Evolutionary conservation across 1,140 invertebrate genomes (phyloP), one percentile per base, ranked within the genome.

Genomic region (Hesperophylax magnus): DNA sequence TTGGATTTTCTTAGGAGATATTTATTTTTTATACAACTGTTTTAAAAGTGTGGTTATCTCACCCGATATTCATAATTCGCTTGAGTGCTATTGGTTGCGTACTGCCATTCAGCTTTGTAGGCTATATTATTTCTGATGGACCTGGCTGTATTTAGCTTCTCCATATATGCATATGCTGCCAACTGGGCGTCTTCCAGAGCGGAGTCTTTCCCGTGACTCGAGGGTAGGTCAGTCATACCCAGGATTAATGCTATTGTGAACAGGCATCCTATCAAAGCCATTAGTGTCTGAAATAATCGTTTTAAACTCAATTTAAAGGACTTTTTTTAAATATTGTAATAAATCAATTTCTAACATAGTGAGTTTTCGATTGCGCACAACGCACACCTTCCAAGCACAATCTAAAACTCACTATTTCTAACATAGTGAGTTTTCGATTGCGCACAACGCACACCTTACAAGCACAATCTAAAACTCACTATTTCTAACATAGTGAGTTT

Each of bases 11-110:
- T 14, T 8, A 14, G 2, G 39, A 14, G 39, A 47, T 47, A 11
- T 47, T 47, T 47, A 3, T 39, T n/a, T n/a, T n/a, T n/a, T n/a
- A 5, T 14, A 47, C 39, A 47, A 14, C 39, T 47, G 39, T 8
- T 6, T 47, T 47, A 47, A 47, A 31, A 47, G 14, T 47, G 11
- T 47, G 39, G 9, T 47, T 14, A 47, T 20, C 85, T 84, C 85
- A 92, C 91, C 86, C 93, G 92, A 53, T 87, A 89, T 52, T 91
- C 90, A 11, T 94, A 90, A 86, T 95, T 95, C 56, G 91, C 91
- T 75, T 93, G 91, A 0, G 94, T 96, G 17, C 96, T 91, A 85
- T 96, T 95, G 0, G 94, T 94, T 0, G 91, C 92, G 82, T 95
- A 96, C 8, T 89, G 90, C 95, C 95, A 96, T 52, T 92, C 87